Base-by-base conservation (phyloP, 2,797 vertebrate genomes). In the Benthosema pterotum region DNA sequence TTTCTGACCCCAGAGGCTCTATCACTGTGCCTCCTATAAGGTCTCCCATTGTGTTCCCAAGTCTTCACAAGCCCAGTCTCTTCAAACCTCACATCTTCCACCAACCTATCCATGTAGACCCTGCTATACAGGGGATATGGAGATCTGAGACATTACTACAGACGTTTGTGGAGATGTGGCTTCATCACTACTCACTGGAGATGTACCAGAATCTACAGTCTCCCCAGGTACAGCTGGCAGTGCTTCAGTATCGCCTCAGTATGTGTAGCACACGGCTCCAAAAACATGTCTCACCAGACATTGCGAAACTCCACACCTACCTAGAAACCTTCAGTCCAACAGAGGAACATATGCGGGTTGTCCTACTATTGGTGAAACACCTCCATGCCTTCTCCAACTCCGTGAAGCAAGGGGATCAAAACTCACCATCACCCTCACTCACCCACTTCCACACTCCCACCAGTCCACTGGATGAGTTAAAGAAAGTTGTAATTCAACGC, bases 101-200 rank as follows among this genome's bases (percentile, higher is more conserved):
- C 57, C 98, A 99, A 80, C 95, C 96, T 0, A 96, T 96, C 45
- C 98, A 96, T 0, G 96, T 95, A n/a, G 98, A 99, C 74, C 97
- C 96, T 0, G 93, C 96, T 11, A 96, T 96, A 32, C 97, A 99
- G 78, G 97, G 98, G 76, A 99, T 99, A 89, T 99, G 97, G 98
- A 93, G 97, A 17, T 95, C 97, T 0, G 97, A 99, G 74, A 96
- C 95, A 0, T 82, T 99, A 42, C 78, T 99, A 1, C 96, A 98
- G 98, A 94, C 98, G 82, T 98, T 98, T 88, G 96, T 98, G 74
- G 98, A 99, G 87, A 91, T 99, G 85, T 99, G 97, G 97, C 95
- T 99, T 67, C 96, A 99, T 82, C 97, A 99, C 86, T 99, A 97
- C 83, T 98, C 97, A 4, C 79, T 98, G 89, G 96, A 99, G 77